Evolutionary conservation across 2,888 invertebrate species (phyloP).

Genomic region (Andrena dorsata): DNA sequence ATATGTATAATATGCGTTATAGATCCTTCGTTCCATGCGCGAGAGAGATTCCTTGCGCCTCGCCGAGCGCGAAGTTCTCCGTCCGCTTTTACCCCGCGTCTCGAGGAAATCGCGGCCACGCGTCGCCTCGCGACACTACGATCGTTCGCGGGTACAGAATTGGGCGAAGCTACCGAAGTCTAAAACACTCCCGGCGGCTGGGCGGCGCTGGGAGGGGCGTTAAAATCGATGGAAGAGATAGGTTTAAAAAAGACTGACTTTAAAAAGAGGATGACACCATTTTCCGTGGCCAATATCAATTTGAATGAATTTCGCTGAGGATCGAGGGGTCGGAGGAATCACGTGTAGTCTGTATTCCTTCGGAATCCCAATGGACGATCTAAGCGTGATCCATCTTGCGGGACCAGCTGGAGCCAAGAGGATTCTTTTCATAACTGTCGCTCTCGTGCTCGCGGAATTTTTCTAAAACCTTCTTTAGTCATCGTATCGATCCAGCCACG

Average conservation of each 20-base stretch:
- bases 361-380: constrained; percentile 25
- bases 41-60: constrained; percentile 51
- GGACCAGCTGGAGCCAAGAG: background rate
- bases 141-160: too few species aligned
- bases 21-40: constrained; percentile 50
- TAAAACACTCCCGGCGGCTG: constrained; percentile 16
- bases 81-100: background rate
- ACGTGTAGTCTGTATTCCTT: constrained; percentile 1
- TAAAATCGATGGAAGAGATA: constrained; percentile 26
- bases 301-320: background rate
- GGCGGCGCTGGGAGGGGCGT: background rate
- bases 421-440: background rate
- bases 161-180: background rate
- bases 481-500: background rate
- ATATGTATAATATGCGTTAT: constrained; percentile 58
- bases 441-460: background rate
- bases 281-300: background rate
- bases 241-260: constrained; percentile 9
- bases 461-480: background rate
- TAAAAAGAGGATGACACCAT: constrained; percentile 3
- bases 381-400: background rate
- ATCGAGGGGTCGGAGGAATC: background rate
- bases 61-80: constrained; percentile 60
- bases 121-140: background rate
- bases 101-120: background rate